phyloP scores from a whole-genome alignment of 1,140 invertebrate species.

The Trichonephila clavata region DNA sequence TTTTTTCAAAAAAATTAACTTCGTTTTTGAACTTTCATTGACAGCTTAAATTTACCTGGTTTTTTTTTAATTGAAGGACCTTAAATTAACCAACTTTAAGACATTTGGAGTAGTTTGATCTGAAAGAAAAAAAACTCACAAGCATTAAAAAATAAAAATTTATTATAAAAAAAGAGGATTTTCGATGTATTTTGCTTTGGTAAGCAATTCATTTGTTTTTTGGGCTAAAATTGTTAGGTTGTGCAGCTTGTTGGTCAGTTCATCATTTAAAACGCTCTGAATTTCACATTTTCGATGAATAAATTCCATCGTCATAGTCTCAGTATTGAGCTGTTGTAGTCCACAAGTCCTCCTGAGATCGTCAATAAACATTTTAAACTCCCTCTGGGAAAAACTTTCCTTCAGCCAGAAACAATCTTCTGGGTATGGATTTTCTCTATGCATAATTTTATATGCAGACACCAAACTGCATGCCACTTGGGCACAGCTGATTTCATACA shows the following conservation, averaged over 20 bases:
- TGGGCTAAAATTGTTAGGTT: neutral
- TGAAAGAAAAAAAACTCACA: no score
- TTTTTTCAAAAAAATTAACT: no score
- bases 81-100: no score
- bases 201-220: conserved; percentile 2
- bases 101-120: no score
- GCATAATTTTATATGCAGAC: conserved; percentile 45
- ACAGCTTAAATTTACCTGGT: no score
- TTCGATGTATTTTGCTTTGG: neutral
- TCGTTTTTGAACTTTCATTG: no score
- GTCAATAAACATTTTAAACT: conserved; percentile 4
- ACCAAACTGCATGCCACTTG: conserved; percentile 21
- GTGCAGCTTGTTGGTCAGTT: neutral
- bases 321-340: neutral
- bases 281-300: neutral
- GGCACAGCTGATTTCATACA: conserved; percentile 22
- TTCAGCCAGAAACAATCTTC: neutral
- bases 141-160: no score
- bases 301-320: neutral
- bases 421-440: neutral
- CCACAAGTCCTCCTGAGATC: neutral
- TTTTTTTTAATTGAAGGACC: no score
- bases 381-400: neutral
- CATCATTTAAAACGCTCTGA: neutral
- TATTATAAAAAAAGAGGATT: no score